Evolutionary conservation across 2,797 vertebrate genomes (phyloP), one percentile per base, ranked within the genome.

Genomic region (Gallirallus australis): DNA sequence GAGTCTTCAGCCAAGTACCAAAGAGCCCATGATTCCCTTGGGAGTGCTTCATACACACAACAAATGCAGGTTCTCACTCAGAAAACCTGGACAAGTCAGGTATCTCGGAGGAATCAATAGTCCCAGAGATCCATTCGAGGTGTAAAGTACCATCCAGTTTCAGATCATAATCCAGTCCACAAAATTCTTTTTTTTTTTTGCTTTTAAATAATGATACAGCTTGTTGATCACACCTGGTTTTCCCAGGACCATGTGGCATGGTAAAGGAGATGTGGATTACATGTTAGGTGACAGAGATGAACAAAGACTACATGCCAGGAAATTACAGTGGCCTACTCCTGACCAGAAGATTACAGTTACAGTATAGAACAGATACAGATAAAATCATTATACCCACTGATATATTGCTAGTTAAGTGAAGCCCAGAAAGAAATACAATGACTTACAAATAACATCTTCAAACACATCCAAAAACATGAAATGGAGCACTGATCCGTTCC

Each of bases 401-500:
- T 78, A 50, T 47, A 95, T 71, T 77, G 90, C 68, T 82, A 91
- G 69, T 45, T 54, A 89, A 84, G 56, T 73, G 78, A 93, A 92
- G 59, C 60, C 71, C 88, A 82, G 69, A 87, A 94, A 4, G 31
- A 63, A 95, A 82, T 78, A 94, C 75, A 77, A 1, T 47, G 63
- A 82, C 39, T 93, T 37, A 86, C 45, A 96, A 90, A 90, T 68
- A 86, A 80, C 83, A 82, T 37, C 75, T 93, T 94, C 68, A 93
- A 94, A 94, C 82, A 90, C 68, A 93, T 79, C 52, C n/a, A 78
- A 82, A 92, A 94, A 65, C 2, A 37, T 86, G 77, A 97, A 95
- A 90, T 92, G 93, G 71, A 96, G 84, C 90, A 90, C 83, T 96
- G 88, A 90, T 95, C 79, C 69, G 25, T 84, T 42, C 70, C 54